phyloP scores from a whole-genome alignment of 2,888 invertebrate genomes.

The Conomelus anceps region DNA sequence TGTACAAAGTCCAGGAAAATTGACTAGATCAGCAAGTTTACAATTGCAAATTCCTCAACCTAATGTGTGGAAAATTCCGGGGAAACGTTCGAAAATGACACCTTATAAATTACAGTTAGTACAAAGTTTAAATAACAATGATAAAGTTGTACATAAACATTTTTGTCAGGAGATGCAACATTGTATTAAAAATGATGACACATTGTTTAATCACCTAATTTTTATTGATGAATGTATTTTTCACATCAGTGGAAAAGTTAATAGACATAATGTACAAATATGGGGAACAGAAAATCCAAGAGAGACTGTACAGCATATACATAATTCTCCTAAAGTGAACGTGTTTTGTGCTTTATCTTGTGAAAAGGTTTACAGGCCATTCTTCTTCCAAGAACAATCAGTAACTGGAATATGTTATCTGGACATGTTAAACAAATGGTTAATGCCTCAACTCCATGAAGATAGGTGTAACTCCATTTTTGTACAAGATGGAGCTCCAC shows the following conservation, averaged over 20 bases:
- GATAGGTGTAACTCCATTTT: slow-evolving; percentile 4
- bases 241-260: slow-evolving; percentile 18
- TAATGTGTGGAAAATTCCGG: slow-evolving; percentile 14
- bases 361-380: slow-evolving; percentile 12
- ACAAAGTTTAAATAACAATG: slow-evolving; percentile 8
- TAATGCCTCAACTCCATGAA: slow-evolving; percentile 17
- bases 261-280: slow-evolving; percentile 14
- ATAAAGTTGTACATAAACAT: slow-evolving; percentile 9
- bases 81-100: slow-evolving; percentile 2
- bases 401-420: slow-evolving; percentile 5
- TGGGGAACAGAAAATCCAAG: slow-evolving; percentile 12
- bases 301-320: not conserved
- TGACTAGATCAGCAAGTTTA: slow-evolving; percentile 17
- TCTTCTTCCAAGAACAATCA: slow-evolving; percentile 11
- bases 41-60: slow-evolving; percentile 13
- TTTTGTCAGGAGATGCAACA: not conserved
- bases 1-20: slow-evolving; percentile 18
- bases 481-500: slow-evolving; percentile 10
- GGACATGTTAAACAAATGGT: slow-evolving; percentile 14
- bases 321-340: not conserved
- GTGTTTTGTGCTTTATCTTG: slow-evolving; percentile 10
- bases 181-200: not conserved
- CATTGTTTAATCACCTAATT: slow-evolving; percentile 1
- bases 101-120: slow-evolving; percentile 20
- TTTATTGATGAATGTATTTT: slow-evolving; percentile 9